These are phyloP conservation scores for Watsonalla binaria DNA, from an alignment of 2,888 invertebrate genomes.

Conservation along the genomic window DNA sequence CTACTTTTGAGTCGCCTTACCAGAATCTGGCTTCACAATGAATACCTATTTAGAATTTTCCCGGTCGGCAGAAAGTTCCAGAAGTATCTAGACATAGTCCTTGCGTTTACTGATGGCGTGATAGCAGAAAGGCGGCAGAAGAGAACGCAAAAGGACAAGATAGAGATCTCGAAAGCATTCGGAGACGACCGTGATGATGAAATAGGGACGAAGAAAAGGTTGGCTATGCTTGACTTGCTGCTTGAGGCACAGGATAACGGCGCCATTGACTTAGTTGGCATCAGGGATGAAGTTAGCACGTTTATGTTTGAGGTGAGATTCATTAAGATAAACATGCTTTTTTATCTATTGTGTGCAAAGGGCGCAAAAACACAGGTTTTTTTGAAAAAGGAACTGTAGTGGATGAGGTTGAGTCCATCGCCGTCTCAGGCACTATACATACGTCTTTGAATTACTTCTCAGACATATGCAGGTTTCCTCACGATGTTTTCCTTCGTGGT, in stretches of 20 bases:
- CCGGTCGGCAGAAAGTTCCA: slow-evolving; percentile 66
- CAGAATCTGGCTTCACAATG: slow-evolving; percentile 77
- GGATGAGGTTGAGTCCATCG: too few relatives aligned
- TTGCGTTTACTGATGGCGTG: slow-evolving; percentile 75
- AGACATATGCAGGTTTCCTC: too few relatives aligned
- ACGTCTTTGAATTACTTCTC: too few relatives aligned
- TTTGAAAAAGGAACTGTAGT: too few relatives aligned
- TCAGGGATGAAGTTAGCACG: slow-evolving; percentile 85
- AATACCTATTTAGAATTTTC: slow-evolving; percentile 68
- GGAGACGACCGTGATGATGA: slow-evolving; percentile 13
- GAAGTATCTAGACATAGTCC: slow-evolving; percentile 63
- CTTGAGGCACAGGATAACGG: slow-evolving; percentile 79
- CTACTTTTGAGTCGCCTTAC: slow-evolving; percentile 41
- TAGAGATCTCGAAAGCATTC: not conserved
- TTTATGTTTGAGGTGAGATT: slow-evolving; percentile 83
- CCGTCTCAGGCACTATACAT: too few relatives aligned
- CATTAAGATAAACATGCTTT: not conserved
- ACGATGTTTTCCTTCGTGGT: too few relatives aligned
- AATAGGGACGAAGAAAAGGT: slow-evolving; percentile 56
- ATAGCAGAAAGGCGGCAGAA: slow-evolving; percentile 65
- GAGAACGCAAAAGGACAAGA: slow-evolving; percentile 5
- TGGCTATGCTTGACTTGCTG: slow-evolving; percentile 82
- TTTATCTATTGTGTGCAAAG: too few relatives aligned
- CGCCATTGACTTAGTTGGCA: slow-evolving; percentile 79
- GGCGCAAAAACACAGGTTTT: too few relatives aligned